Percentiles rank a stretch among this genome's conserved stretches.
phyloP scores from a whole-genome alignment of 2,797 vertebrate genomes.

The Gymnothorax javanicus region DNA sequence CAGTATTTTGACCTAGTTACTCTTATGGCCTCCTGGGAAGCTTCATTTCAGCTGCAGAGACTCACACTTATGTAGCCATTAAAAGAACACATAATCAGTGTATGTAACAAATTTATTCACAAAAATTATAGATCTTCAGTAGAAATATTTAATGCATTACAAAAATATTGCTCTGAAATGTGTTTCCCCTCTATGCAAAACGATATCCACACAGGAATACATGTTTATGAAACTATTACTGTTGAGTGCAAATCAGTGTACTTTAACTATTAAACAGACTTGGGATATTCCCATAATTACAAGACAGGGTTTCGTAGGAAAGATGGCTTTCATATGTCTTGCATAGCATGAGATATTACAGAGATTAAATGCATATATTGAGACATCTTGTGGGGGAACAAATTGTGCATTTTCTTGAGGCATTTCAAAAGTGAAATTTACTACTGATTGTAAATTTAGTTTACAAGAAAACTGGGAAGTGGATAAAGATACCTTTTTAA shows the following conservation, averaged over 20 bases:
- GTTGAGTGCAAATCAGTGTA: conserved; percentile 3
- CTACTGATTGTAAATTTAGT: not conserved
- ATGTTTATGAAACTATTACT: conserved; percentile 24
- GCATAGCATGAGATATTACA: not conserved
- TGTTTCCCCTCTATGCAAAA: conserved; percentile 19
- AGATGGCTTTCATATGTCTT: conserved; percentile 10
- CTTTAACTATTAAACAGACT: not conserved
- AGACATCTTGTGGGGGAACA: not conserved
- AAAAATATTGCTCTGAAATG: conserved; percentile 31
- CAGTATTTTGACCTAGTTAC: conserved; percentile 24
- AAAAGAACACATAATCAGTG: not conserved
- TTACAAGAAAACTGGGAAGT: not conserved
- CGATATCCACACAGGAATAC: conserved; percentile 5
- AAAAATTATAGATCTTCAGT: conserved; percentile 21
- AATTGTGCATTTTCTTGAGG: not conserved
- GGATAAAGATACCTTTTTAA: not conserved
- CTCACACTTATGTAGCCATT: not conserved
- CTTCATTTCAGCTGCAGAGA: not conserved
- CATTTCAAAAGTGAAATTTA: not conserved
- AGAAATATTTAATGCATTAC: conserved; percentile 34
- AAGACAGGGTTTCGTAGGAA: not conserved
- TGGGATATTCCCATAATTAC: conserved; percentile 1
- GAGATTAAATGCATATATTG: not conserved
- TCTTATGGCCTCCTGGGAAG: not conserved
- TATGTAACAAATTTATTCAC: not conserved